A percentile compares a stretch with the other conserved stretches of the same genome.
phyloP scores from a whole-genome alignment of 1,140 invertebrate genomes.

The Pseudachorutes palmiensis region DNA sequence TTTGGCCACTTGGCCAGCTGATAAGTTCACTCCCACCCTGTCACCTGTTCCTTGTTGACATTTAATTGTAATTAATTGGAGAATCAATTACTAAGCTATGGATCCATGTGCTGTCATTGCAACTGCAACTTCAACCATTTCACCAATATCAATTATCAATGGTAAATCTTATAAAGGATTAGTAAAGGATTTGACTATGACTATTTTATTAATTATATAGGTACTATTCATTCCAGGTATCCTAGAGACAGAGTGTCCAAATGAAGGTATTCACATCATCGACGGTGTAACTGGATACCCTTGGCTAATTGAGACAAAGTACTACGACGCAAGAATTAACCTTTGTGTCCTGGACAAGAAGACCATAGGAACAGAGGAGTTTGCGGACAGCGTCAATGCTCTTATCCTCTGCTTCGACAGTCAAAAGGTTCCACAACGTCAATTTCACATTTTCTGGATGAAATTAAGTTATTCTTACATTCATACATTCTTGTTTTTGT shows the following conservation, averaged over 20 bases:
- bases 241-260: background rate
- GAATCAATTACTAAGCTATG: background rate
- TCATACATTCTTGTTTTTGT: conserved; percentile 12
- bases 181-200: background rate
- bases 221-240: background rate
- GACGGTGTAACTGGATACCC: conserved; percentile 40
- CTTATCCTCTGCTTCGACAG: conserved; percentile 53
- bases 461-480: conserved; percentile 25
- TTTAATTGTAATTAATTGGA: too few species aligned
- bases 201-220: background rate
- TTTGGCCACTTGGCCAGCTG: background rate
- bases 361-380: conserved; percentile 44
- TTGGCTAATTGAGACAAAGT: conserved; percentile 59
- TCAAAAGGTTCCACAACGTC: conserved; percentile 43
- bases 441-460: conserved; percentile 9
- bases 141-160: background rate
- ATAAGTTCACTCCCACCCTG: background rate
- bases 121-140: background rate
- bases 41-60: background rate
- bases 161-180: background rate
- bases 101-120: background rate
- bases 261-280: background rate
- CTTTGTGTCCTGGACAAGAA: conserved; percentile 48
- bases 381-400: conserved; percentile 51
- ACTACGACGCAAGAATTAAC: conserved; percentile 54